Base-by-base conservation (phyloP, 2,888 invertebrate species). In the Trichogramma dendrolimi region DNA sequence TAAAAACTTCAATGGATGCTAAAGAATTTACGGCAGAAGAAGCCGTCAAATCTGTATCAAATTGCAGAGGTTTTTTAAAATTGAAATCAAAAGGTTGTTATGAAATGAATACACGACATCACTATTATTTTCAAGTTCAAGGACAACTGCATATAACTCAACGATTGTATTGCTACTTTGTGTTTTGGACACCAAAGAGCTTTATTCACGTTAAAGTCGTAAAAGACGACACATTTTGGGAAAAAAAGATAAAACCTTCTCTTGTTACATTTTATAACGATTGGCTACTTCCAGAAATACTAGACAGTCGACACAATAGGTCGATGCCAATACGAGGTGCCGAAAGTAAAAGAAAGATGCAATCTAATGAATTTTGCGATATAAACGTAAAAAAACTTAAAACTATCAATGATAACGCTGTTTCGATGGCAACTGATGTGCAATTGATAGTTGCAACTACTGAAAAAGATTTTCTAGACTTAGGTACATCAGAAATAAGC, bases 121-220 rank as follows among this genome's bases (percentile, higher is more conserved):
- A 55, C 4, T 68, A 68, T 56, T 70, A 65, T 63, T 68, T 67
- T 64, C 69, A 69, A 65, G 61, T 70, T 10, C 68, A 70, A 58
- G 69, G 69, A 1, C 68, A 69, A 56, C 58, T 71, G 8, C 67
- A 69, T 44, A 63, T 71, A 6, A 68, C 70, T 6, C 39, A 54
- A 38, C 53, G 67, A 42, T 14, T 62, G 2, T 71, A 69, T 42
- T 71, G 71, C 44, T 47, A 67, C 6, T 70, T 71, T 59, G 66
- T 55, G 11, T 6, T 71, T 39, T 70, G 69, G 67, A 70, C 68
- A n/a, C 54, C 61, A 1, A 43, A 59, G 5, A 60, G 63, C 41
- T 27, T 67, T 3, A 65, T 68, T 53, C 6, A 48, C 6, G 39
- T 69, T 5, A 62, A 40, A 4, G 66, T 69, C 14, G 5, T 47